Evolutionary conservation across 2,888 invertebrate genomes (phyloP).

Genomic region (Schrankia costaestrigalis): DNA sequence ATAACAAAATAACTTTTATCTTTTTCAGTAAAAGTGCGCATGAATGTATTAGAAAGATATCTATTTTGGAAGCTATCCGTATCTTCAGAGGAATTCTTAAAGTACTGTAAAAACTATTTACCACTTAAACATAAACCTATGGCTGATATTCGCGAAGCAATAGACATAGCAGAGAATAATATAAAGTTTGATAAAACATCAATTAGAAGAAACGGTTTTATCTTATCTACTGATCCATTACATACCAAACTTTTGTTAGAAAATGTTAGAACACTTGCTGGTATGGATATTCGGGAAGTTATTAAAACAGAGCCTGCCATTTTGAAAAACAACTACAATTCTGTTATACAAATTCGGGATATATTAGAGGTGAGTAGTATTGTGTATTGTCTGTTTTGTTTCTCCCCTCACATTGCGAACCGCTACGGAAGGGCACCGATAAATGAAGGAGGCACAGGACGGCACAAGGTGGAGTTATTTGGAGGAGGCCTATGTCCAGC

Average conservation of each 20-base stretch:
- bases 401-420: too few relatives aligned
- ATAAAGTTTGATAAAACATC: conserved; percentile 76
- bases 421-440: too few relatives aligned
- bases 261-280: conserved; percentile 76
- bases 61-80: conserved; percentile 59
- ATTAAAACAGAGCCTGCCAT: conserved; percentile 82
- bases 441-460: too few relatives aligned
- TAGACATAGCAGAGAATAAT: conserved; percentile 76
- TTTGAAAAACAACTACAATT: conserved; percentile 79
- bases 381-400: neutral
- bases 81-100: conserved; percentile 54
- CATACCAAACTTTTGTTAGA: conserved; percentile 79
- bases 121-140: conserved; percentile 66
- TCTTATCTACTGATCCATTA: conserved; percentile 80
- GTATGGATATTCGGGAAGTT: conserved; percentile 76
- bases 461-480: too few relatives aligned
- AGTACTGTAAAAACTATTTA: conserved; percentile 61
- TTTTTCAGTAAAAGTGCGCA: conserved; percentile 62
- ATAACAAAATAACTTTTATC: too few relatives aligned
- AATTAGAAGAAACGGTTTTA: conserved; percentile 81
- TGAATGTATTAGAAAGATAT: conserved; percentile 61
- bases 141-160: conserved; percentile 73
- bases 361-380: conserved; percentile 68
- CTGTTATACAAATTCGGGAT: conserved; percentile 76
- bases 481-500: too few relatives aligned